Evolutionary conservation across 1,140 invertebrate genomes (phyloP).

Genomic region (Aradophagus sp.): DNA sequence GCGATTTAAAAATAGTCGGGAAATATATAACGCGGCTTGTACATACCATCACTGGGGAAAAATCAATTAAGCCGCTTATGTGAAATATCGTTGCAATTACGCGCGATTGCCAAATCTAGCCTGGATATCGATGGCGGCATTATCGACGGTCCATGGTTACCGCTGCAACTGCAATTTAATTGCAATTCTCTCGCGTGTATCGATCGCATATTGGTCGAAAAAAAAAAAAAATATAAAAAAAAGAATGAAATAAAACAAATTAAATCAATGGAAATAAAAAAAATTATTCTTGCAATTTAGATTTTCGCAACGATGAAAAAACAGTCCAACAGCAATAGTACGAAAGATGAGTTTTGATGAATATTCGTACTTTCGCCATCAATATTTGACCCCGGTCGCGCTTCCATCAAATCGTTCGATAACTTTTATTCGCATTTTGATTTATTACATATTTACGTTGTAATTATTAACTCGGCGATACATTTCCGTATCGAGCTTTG

Average conservation of each 20-base stretch:
- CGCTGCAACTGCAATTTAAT: constrained; percentile 57
- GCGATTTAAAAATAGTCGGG: constrained; percentile 61
- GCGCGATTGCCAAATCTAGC: constrained; percentile 63
- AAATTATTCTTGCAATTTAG: constrained; percentile 41
- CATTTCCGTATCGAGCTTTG: constrained; percentile 1
- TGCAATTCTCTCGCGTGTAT: constrained; percentile 46
- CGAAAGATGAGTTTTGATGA: constrained; percentile 45
- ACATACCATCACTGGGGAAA: constrained; percentile 59
- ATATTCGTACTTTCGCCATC: constrained; percentile 35
- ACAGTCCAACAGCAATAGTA: constrained; percentile 18
- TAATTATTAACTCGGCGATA: constrained; percentile 22
- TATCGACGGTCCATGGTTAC: constrained; percentile 55
- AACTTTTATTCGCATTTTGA: constrained; percentile 46
- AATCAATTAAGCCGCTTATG: constrained; percentile 66
- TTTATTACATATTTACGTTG: constrained; percentile 48
- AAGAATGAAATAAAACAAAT: constrained; percentile 6
- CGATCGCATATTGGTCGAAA: constrained; percentile 22
- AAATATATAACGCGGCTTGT: constrained; percentile 51
- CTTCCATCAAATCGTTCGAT: constrained; percentile 25
- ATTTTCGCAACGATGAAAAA: constrained; percentile 34
- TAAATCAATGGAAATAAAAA: no score
- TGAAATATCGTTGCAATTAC: constrained; percentile 66
- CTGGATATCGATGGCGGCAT: constrained; percentile 60
- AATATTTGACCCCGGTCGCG: constrained; percentile 37
- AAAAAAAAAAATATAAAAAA: constrained; percentile 13